Evolutionary conservation across 2,797 vertebrate genomes (phyloP).

Genomic region (Scolopax bukidnonensis): DNA sequence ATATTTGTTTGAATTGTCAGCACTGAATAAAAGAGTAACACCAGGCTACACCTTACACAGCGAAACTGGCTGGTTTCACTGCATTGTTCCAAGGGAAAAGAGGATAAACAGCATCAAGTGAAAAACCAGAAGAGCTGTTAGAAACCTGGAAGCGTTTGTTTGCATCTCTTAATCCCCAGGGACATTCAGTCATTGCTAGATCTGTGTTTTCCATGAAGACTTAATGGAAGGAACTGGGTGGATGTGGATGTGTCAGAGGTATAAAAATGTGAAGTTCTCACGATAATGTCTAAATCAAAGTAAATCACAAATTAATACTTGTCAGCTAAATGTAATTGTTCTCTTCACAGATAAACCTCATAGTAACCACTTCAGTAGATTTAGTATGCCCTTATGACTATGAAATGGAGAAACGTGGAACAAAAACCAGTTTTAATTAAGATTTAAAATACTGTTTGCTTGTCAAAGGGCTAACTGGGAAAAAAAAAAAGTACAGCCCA

Average conservation of each 20-base stretch:
- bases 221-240: constrained; percentile 53
- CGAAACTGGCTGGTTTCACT: not conserved
- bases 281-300: not conserved
- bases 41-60: not conserved
- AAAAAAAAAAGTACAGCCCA: not conserved
- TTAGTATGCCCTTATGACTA: not conserved
- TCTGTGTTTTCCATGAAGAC: not conserved
- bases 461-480: not conserved
- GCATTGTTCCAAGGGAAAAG: not conserved
- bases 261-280: constrained; percentile 37
- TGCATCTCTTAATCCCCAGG: not conserved
- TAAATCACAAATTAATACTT: not conserved
- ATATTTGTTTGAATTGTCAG: not conserved
- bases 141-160: constrained; percentile 33
- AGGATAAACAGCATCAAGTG: not conserved
- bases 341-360: not conserved
- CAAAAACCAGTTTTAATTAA: not conserved
- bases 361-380: not conserved
- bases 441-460: not conserved
- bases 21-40: not conserved
- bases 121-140: not conserved
- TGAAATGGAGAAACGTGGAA: not conserved
- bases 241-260: constrained; percentile 35
- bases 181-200: not conserved
- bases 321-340: not conserved